Conservation (phyloP, 2,888 invertebrate species). For the Gryllus longicercus region DNA sequence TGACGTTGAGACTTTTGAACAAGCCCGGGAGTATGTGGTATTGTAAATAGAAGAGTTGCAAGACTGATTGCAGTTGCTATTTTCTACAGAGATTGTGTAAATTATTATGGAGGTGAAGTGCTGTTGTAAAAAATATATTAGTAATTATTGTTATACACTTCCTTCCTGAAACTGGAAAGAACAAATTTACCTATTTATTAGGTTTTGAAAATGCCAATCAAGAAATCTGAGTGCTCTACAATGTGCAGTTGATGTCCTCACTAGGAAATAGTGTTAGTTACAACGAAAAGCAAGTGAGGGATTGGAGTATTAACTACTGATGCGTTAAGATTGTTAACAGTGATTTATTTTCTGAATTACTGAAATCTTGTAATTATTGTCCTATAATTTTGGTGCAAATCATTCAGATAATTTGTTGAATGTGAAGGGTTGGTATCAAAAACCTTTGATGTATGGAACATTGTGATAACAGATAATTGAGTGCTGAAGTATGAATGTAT, state of each 20-base stretch:
- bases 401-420: no score
- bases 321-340: background rate
- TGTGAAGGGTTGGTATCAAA: no score
- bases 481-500: no score
- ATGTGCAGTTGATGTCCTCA: background rate
- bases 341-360: background rate
- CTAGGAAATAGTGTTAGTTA: background rate
- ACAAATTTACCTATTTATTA: background rate
- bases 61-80: constrained; percentile 18
- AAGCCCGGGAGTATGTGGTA: constrained; percentile 61
- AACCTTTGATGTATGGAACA: no score
- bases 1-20: constrained; percentile 67
- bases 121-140: constrained; percentile 3
- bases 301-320: background rate
- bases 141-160: constrained; percentile 9
- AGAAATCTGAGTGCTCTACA: constrained; percentile 17
- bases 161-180: background rate
- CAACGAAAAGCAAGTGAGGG: constrained; percentile 5
- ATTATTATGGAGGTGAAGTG: background rate
- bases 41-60: constrained; percentile 41
- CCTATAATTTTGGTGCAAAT: no score
- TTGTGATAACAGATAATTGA: no score
- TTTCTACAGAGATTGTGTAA: background rate
- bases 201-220: background rate
- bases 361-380: background rate